Evolutionary conservation across 2,113 vertebrate species (phyloP).

Genomic region (Salvelinus sp.): DNA sequence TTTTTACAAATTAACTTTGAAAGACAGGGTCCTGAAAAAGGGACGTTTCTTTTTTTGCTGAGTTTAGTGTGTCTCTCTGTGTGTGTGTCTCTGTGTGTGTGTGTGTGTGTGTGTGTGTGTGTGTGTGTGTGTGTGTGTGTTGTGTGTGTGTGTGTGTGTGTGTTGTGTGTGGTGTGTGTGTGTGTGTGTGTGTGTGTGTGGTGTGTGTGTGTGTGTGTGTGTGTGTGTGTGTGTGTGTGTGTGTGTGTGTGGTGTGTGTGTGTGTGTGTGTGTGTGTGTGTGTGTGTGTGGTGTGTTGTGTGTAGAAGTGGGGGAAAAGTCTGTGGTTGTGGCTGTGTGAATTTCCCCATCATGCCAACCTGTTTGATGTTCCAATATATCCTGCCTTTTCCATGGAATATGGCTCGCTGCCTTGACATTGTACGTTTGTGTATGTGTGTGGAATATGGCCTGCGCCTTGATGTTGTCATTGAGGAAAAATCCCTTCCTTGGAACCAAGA

Average conservation of each 20-base stretch:
- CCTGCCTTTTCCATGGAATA: slow-evolving; percentile 41
- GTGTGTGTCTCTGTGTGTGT: neutral
- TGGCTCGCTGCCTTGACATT: slow-evolving; percentile 50
- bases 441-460: slow-evolving; percentile 28
- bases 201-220: neutral
- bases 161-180: neutral
- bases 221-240: neutral
- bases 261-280: neutral
- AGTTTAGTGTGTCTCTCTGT: too few species aligned
- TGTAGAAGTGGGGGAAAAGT: too few species aligned
- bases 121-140: neutral
- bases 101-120: neutral
- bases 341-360: slow-evolving; percentile 35
- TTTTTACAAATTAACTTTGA: too few species aligned
- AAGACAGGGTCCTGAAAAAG: too few species aligned
- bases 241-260: neutral
- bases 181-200: neutral
- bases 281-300: neutral
- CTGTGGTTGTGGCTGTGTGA: neutral
- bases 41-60: too few species aligned
- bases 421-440: slow-evolving; percentile 2
- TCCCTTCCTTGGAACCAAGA: slow-evolving; percentile 49
- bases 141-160: neutral
- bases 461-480: slow-evolving; percentile 48
- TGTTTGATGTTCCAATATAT: slow-evolving; percentile 17